Evolutionary conservation across 35 echinoderm and acorn worm species (phyloP), one percentile per base, ranked within the genome.

Genomic region (Acanthaster planci): DNA sequence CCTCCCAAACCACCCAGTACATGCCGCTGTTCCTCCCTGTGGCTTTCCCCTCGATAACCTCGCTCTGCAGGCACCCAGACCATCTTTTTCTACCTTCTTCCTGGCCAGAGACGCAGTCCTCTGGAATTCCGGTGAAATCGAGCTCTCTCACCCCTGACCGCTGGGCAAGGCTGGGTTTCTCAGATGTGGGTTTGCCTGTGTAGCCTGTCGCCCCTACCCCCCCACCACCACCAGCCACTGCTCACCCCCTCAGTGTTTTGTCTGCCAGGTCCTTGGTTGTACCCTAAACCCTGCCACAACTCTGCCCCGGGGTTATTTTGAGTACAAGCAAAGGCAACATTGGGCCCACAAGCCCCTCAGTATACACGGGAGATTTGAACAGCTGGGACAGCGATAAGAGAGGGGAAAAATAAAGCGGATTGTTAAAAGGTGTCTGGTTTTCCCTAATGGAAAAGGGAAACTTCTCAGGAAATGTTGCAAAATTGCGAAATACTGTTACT

Each of bases 241-340:
- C 42, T 47, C 42, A 47, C 4, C 42, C 42, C 42, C 12, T 47
- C 42, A 47, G 42, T 47, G 42, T 47, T 47, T 47, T 47, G 42
- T 47, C 42, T 47, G 42, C 4, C 42, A 47, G n/a, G 34, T 34
- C 60, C 60, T 31, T 68, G 60, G 64, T n/a, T 72, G 64, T 23
- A 72, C 64, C 30, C 29, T 72, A 72, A 72, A 26, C 64, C 26
- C 64, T 12, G 26, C 1, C 34, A 21, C 64, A 34, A 26, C 64
- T n/a, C n/a, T 34, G 23, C 21, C 64, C 64, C 26, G 19, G 64
- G 64, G 64, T 72, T 72, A 72, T 72, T 72, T 72, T 72, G 64
- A 72, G 64, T 72, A 72, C 64, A 72, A 72, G 64, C 64, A 72
- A 72, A 72, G 42, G 64, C 64, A 72, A 72, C 64, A 72, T 72